Evolutionary conservation across 2,113 vertebrate species (phyloP).

Genomic region (Noctilio leporinus): DNA sequence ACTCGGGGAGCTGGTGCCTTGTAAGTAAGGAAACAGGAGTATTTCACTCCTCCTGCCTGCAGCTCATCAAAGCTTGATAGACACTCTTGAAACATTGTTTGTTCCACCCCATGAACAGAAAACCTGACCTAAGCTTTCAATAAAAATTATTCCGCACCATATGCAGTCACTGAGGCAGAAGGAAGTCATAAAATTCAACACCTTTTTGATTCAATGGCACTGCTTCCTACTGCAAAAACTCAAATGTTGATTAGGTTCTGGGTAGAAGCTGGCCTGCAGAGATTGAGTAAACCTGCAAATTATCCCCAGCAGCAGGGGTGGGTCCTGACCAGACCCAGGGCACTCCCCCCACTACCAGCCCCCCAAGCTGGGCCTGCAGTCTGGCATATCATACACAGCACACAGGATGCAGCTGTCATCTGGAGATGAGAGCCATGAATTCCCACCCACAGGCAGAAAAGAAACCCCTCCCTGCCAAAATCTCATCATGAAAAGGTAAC

Average conservation of each 20-base stretch:
- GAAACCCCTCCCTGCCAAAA: background rate
- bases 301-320: background rate
- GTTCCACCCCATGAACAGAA: background rate
- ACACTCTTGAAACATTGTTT: background rate
- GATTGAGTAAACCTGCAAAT: background rate
- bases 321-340: background rate
- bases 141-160: conserved; percentile 1
- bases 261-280: background rate
- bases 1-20: background rate
- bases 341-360: fast-evolving
- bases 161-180: background rate
- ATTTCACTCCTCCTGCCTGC: background rate
- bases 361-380: background rate
- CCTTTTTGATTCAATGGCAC: background rate
- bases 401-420: fast-evolving
- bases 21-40: background rate
- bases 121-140: background rate
- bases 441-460: background rate
- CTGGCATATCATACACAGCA: fast-evolving
- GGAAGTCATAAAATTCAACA: background rate
- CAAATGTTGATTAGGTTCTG: background rate
- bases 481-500: background rate
- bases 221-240: background rate
- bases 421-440: no score
- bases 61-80: background rate